Evolutionary conservation across 2,113 vertebrate genomes (phyloP).

Genomic region (Thymallus thymallus): DNA sequence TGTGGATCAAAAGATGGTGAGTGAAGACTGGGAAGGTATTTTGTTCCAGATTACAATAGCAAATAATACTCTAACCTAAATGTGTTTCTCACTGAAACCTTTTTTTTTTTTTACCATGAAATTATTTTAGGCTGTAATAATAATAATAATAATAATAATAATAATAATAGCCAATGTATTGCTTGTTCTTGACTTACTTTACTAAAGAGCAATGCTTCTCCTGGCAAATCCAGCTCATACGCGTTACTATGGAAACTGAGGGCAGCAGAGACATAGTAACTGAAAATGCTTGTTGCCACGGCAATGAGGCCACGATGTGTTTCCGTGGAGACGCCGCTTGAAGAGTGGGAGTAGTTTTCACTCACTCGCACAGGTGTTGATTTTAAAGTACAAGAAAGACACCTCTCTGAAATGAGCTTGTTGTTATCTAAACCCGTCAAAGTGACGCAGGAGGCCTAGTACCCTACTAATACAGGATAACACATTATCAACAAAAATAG

Average conservation of each 20-base stretch:
- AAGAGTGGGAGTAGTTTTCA: slow-evolving; percentile 11
- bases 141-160: no score
- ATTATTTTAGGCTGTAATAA: no score
- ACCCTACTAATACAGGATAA: background rate
- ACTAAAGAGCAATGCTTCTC: no score
- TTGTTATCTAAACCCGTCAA: background rate
- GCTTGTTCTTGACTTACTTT: no score
- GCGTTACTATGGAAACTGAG: background rate
- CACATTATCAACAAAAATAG: no score
- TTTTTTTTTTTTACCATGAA: no score
- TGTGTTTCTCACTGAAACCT: background rate
- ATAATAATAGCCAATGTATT: no score
- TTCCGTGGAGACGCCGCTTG: slow-evolving; percentile 48
- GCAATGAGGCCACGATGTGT: slow-evolving; percentile 54
- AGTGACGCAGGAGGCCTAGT: no score
- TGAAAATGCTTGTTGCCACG: slow-evolving; percentile 66
- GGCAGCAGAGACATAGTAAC: slow-evolving; percentile 65
- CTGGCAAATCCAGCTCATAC: no score
- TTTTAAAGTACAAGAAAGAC: background rate
- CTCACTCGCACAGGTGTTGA: slow-evolving; percentile 55
- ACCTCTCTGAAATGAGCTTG: background rate
- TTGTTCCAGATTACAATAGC: background rate
- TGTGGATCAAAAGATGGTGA: slow-evolving; percentile 11
- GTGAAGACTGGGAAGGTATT: background rate
- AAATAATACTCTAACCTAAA: background rate